Percentiles rank a stretch among this genome's conserved stretches.
Evolutionary conservation across 2,113 vertebrate genomes (phyloP).

Genomic region (Hirundichthys speculiger): DNA sequence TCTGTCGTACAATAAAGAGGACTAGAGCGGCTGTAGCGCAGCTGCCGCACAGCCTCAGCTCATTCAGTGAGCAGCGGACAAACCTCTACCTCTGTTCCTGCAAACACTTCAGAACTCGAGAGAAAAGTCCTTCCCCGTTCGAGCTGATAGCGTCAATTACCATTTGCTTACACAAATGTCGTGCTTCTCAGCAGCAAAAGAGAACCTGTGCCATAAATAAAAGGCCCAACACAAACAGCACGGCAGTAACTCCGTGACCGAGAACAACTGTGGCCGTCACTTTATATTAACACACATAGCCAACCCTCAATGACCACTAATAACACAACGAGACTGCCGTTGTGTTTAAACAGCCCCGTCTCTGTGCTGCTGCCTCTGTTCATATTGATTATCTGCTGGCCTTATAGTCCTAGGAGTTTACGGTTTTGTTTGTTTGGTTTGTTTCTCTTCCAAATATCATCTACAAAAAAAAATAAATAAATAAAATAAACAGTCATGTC

Average conservation of each 20-base stretch:
- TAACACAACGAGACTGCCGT: background rate
- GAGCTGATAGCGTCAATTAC: constrained; percentile 13
- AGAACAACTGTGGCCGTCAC: constrained; percentile 33
- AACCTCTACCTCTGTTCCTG: constrained; percentile 7
- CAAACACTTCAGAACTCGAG: constrained; percentile 10
- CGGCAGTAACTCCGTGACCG: constrained; percentile 21
- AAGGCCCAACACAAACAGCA: constrained; percentile 19
- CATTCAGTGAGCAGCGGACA: background rate
- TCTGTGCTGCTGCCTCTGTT: background rate
- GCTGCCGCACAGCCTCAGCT: constrained; percentile 1
- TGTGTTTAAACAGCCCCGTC: constrained; percentile 16
- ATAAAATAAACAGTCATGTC: too few relatives aligned
- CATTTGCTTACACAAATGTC: constrained; percentile 34
- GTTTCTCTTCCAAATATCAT: too few relatives aligned
- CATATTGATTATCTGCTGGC: constrained; percentile 5
- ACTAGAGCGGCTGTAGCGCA: background rate
- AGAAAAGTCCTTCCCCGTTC: constrained; percentile 21
- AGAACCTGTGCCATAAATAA: constrained; percentile 22
- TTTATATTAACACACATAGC: constrained; percentile 43
- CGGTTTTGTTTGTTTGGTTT: constrained; percentile 15
- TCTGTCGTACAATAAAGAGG: constrained; percentile 9
- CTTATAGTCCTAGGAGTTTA: background rate
- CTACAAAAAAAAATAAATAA: too few relatives aligned
- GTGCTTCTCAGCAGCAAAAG: constrained; percentile 21
- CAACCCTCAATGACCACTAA: constrained; percentile 18